phyloP scores from a whole-genome alignment of 2,113 vertebrate species.

The Ochotona princeps region DNA sequence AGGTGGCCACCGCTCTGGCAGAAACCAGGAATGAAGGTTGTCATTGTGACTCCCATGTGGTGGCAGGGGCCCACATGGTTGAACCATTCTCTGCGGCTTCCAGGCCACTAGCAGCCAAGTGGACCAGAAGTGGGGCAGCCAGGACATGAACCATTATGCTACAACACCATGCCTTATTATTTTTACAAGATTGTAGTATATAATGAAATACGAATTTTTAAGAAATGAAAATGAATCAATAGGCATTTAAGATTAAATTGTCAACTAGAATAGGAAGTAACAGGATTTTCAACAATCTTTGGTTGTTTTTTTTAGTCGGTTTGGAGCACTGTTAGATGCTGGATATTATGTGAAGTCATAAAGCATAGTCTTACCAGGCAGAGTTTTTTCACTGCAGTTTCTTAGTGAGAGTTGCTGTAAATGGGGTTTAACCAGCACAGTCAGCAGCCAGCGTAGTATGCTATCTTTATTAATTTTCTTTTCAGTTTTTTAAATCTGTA shows the following conservation, averaged over 20 bases:
- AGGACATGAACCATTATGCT: too few relatives aligned
- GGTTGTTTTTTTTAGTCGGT: constrained; percentile 12
- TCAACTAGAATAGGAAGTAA: background rate
- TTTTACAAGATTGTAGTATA: constrained; percentile 37
- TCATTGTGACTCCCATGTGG: too few relatives aligned
- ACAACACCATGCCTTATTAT: background rate
- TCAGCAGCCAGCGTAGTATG: background rate
- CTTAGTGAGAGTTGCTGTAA: background rate
- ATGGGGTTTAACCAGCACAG: background rate
- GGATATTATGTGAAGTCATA: constrained; percentile 24
- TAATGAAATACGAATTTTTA: constrained; percentile 18
- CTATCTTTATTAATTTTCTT: constrained; percentile 32
- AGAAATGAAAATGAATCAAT: constrained; percentile 53
- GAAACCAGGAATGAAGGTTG: too few relatives aligned
- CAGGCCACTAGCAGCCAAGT: too few relatives aligned
- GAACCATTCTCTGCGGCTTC: too few relatives aligned
- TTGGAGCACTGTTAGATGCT: background rate
- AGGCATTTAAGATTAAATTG: background rate
- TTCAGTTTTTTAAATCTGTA: background rate
- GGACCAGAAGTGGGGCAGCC: too few relatives aligned
- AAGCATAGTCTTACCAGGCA: background rate
- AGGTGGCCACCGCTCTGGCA: too few relatives aligned
- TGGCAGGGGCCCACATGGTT: too few relatives aligned
- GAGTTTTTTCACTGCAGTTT: constrained; percentile 51
- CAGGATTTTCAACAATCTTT: background rate